phyloP scores from a whole-genome alignment of 2,888 invertebrate species.

The Drosophila subquinaria region DNA sequence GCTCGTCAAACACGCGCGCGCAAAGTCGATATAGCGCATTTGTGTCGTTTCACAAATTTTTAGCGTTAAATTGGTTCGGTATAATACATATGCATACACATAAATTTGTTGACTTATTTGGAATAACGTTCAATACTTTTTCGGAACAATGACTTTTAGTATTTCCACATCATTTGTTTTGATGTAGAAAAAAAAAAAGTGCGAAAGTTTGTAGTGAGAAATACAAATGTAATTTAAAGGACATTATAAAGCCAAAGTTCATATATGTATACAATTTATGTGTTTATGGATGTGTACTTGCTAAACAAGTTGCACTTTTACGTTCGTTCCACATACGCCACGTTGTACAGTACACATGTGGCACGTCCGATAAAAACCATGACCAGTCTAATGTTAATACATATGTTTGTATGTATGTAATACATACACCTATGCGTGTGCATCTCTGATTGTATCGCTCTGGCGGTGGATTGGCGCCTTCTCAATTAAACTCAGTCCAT shows the following conservation, averaged over 20 bases:
- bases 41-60: constrained; percentile 33
- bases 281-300: constrained; percentile 19
- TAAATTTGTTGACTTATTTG: constrained; percentile 27
- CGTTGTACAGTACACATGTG: constrained; percentile 30
- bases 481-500: constrained; percentile 26
- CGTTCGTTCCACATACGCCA: constrained; percentile 37
- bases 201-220: constrained; percentile 11
- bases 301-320: constrained; percentile 42
- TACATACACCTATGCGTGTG: background rate
- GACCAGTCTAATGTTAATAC: constrained; percentile 48
- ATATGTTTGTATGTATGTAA: background rate
- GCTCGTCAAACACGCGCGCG: constrained; percentile 56
- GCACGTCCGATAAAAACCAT: constrained; percentile 41
- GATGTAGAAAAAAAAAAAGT: constrained; percentile 11
- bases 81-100: constrained; percentile 19
- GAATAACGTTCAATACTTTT: constrained; percentile 24
- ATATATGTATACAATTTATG: background rate
- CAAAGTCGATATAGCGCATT: constrained; percentile 30
- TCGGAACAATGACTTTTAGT: constrained; percentile 24
- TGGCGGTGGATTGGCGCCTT: constrained; percentile 42
- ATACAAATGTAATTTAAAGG: constrained; percentile 19
- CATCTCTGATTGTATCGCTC: constrained; percentile 27
- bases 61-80: constrained; percentile 40
- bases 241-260: constrained; percentile 10
- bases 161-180: constrained; percentile 6